Evolutionary conservation across 2,113 vertebrate genomes (phyloP).

Genomic region (Ranitomeya imitator): DNA sequence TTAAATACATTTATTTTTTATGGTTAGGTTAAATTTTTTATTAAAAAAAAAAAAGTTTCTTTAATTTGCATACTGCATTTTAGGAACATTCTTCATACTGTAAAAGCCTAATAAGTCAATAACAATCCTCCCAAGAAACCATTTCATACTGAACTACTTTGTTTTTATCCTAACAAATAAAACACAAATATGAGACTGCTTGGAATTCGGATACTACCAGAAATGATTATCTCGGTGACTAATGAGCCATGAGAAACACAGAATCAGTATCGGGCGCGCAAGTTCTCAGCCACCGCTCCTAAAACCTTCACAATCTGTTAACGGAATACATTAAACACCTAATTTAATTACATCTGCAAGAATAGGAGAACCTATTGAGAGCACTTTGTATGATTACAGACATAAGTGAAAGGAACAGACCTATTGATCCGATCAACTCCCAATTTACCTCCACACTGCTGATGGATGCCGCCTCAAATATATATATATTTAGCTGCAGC

Average conservation of each 20-base stretch:
- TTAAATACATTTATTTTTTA: too few species aligned
- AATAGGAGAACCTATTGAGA: slow-evolving; percentile 69
- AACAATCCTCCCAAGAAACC: neutral
- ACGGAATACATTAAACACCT: slow-evolving; percentile 68
- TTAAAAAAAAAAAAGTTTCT: neutral
- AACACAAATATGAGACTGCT: slow-evolving; percentile 24
- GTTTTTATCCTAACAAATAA: neutral
- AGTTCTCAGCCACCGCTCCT: slow-evolving; percentile 64
- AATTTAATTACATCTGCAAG: slow-evolving; percentile 75
- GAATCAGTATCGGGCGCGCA: slow-evolving; percentile 59
- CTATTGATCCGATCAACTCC: slow-evolving; percentile 70
- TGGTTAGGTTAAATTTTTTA: too few species aligned
- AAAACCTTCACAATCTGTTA: slow-evolving; percentile 67
- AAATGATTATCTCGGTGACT: slow-evolving; percentile 65
- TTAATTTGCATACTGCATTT: neutral
- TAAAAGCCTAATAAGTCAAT: neutral
- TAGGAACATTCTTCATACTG: neutral
- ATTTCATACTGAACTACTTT: neutral
- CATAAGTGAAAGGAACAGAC: slow-evolving; percentile 64
- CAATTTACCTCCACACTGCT: slow-evolving; percentile 61
- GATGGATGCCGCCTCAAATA: slow-evolving; percentile 49
- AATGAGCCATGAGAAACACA: slow-evolving; percentile 65
- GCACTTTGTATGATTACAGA: slow-evolving; percentile 75
- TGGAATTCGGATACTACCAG: slow-evolving; percentile 54
- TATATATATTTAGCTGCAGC: neutral